Base-by-base conservation (phyloP, 2,888 invertebrate species). In the Coelinius sp. region DNA sequence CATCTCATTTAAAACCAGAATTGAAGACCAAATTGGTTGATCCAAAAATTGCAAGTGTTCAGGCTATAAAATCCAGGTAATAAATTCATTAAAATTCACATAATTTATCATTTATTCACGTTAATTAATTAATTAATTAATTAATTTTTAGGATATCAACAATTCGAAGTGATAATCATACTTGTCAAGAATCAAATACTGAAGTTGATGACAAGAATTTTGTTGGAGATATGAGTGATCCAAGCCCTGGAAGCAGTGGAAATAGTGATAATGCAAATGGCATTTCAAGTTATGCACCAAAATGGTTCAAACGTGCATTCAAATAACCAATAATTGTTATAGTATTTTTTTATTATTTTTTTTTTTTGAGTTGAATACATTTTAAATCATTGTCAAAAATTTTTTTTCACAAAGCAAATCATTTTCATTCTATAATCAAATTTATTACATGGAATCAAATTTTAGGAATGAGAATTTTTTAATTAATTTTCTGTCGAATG, bases 1-100 rank as follows among this genome's bases (percentile, higher is more conserved):
- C 78, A n/a, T 85, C 86, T 3, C 91, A 90, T 84, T 86, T 95
- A 7, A 92, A 91, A 83, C 85, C 90, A 35, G 91, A 93, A 76
- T 88, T 93, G 69, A 89, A 91, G 78, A 84, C 87, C 17, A 92
- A 92, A 82, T 88, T 91, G 73, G 93, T 93, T 1, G 90, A 93
- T 46, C 91, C 92, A 76, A 91, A 91, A 77, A 90, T 92, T 44
- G 94, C 94, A 2, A 90, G 90, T 77, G 90, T 92, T 78, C 91
- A 93, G 67, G 94, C 94, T 14, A 91, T 91, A 24, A 92, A 92
- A 88, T 90, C 92, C 78, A 91, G 94, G 92, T 92, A 86, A 74
- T n/a, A 64, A 71, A 46, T 24, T 59, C 27, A 53, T 49, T 31
- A 31, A 31, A 44, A 67, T 63, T 22, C 31, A 5, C 25, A 3